Conservation (phyloP, 2,888 invertebrate species). For the Clanis bilineata region DNA sequence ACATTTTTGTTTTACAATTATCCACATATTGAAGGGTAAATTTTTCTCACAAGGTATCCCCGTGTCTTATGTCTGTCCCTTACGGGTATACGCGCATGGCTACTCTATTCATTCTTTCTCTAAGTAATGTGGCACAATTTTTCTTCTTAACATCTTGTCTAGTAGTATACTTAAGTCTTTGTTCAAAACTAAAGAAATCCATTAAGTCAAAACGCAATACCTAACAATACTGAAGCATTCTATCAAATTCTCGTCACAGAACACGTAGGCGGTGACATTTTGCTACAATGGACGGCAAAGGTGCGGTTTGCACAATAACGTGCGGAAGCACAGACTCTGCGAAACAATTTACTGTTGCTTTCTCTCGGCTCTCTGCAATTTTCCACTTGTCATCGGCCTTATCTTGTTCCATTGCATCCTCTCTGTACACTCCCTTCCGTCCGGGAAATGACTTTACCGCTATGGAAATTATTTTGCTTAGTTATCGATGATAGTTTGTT, state of each 20-base stretch:
- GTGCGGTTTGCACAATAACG: slow-evolving; percentile 22
- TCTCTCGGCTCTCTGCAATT: slow-evolving; percentile 38
- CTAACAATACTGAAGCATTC: neutral
- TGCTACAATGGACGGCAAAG: neutral
- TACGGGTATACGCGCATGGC: too few species aligned
- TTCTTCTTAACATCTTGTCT: too few species aligned
- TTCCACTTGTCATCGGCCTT: slow-evolving; percentile 42
- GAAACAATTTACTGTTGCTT: slow-evolving; percentile 15
- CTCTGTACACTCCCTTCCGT: slow-evolving; percentile 24
- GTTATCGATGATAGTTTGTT: too few species aligned
- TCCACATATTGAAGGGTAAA: too few species aligned
- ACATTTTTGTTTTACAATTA: too few species aligned
- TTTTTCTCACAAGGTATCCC: too few species aligned
- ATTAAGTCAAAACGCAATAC: neutral
- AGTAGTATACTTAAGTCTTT: too few species aligned
- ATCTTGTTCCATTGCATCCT: slow-evolving; percentile 33
- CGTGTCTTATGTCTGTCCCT: too few species aligned
- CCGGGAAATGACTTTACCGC: slow-evolving; percentile 26
- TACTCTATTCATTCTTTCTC: too few species aligned
- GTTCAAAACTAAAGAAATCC: neutral
- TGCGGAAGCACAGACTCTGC: neutral
- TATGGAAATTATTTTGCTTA: neutral
- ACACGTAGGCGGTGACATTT: slow-evolving; percentile 1
- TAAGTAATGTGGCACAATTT: too few species aligned
- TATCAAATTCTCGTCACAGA: neutral